Percentiles rank a stretch among this genome's conserved stretches.
phyloP scores from a whole-genome alignment of 2,113 vertebrate species.

The Pelecanus crispus region DNA sequence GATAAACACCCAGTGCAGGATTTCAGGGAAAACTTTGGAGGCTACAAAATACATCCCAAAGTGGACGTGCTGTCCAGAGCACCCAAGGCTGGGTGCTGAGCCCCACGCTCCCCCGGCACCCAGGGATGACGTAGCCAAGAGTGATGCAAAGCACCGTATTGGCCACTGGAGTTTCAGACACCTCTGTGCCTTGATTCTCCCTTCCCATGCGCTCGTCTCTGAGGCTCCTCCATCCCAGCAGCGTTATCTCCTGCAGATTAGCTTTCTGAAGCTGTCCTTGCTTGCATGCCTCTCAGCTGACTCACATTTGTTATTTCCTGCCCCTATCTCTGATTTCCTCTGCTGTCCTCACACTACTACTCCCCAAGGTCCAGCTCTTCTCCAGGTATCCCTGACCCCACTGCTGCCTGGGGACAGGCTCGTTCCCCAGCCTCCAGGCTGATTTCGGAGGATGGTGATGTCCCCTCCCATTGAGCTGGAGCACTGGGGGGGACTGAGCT shows the following conservation, averaged over 20 bases:
- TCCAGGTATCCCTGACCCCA: background rate
- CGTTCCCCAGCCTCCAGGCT: accelerated
- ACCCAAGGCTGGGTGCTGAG: background rate
- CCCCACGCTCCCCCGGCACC: too few species aligned
- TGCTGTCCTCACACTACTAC: background rate
- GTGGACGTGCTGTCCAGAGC: accelerated
- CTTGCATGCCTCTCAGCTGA: background rate
- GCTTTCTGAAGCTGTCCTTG: background rate
- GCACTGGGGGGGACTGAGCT: background rate
- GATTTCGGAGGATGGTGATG: background rate
- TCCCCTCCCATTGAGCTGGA: background rate
- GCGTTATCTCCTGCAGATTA: background rate
- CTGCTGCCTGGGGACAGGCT: background rate
- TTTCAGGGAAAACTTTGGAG: background rate
- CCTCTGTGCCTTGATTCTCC: background rate
- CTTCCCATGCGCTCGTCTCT: background rate
- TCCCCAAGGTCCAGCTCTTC: background rate
- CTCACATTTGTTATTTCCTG: conserved; percentile 48
- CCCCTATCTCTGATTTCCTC: conserved; percentile 6
- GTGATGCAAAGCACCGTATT: background rate
- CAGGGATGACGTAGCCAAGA: background rate
- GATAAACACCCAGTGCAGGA: background rate
- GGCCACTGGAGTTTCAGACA: background rate
- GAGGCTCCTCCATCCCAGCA: background rate
- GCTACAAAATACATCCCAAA: background rate